Evolutionary conservation across 2,797 vertebrate genomes (phyloP), one percentile per base, ranked within the genome.

Genomic region (Oceanodroma leucorhoa): DNA sequence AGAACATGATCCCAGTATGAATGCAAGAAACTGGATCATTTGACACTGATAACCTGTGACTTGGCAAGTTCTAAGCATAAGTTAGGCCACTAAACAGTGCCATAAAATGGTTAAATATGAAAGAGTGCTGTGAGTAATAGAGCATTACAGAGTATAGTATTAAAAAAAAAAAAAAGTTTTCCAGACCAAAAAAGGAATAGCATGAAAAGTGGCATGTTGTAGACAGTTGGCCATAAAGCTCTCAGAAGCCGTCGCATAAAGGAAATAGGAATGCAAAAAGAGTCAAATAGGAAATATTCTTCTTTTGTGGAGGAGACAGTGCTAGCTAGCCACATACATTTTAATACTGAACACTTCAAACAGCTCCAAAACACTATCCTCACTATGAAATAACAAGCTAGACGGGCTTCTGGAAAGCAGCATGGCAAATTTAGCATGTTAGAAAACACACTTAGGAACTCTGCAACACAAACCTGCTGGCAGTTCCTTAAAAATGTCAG

Each of bases 141-240:
- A 67, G 41, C 17, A 81, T 57, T 94, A 36, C 21, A 58, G 32
- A 76, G 8, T 76, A 36, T 15, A 82, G 18, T 29, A 57, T 38
- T 38, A 36, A 73, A 79, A 55, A 55, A 48, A 70, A 66, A 66
- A 34, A 43, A 43, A 43, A 43, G 3, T 34, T 89, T 91, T 96
- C 80, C 80, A 88, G 50, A 78, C 72, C 61, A 76, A 93, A 94
- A 87, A 91, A 77, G 66, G 62, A 93, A 89, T 15, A 85, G 53
- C 60, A 75, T 1, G 10, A 50, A 60, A 90, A 83, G 27, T 24
- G 24, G 38, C 26, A 30, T 58, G 73, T 32, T 79, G 34, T 77
- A 77, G 76, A 83, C 11, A 54, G 46, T 24, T 71, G 38, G 41
- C 50, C 46, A 65, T 75, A 88, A 90, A 78, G 36, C 22, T 86